These are phyloP conservation scores for Spea hammondii DNA, from an alignment of 2,797 vertebrate species.

Conservation along the genomic window DNA sequence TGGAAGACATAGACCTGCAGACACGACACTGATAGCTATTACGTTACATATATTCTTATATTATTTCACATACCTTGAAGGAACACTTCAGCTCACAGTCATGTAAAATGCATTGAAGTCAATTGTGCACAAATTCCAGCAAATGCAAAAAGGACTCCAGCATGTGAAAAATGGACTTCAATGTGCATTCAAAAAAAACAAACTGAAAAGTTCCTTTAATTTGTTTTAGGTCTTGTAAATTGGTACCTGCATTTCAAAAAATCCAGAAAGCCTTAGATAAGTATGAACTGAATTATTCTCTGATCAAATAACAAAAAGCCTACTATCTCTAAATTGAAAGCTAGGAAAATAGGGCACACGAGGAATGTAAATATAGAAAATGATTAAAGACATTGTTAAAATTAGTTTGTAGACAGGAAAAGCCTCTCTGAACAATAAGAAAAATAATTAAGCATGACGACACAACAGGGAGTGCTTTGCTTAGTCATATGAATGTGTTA, in stretches of 20 bases:
- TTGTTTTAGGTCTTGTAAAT: constrained; percentile 46
- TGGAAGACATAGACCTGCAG: too few relatives aligned
- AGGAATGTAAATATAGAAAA: constrained; percentile 46
- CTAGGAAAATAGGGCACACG: constrained; percentile 32
- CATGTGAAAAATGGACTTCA: too few relatives aligned
- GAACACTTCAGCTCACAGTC: too few relatives aligned
- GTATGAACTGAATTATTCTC: constrained; percentile 48
- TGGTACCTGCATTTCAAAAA: constrained; percentile 48
- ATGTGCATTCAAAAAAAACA: too few relatives aligned
- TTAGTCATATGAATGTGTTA: constrained; percentile 37
- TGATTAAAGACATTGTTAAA: constrained; percentile 48
- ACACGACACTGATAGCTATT: too few relatives aligned
- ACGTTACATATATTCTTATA: too few relatives aligned
- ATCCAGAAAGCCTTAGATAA: constrained; percentile 45
- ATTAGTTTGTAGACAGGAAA: constrained; percentile 27
- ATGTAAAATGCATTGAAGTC: too few relatives aligned
- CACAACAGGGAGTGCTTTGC: constrained; percentile 44
- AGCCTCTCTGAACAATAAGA: constrained; percentile 40
- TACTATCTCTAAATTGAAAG: constrained; percentile 51
- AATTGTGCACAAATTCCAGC: too few relatives aligned
- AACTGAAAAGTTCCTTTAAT: too few relatives aligned
- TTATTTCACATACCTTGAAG: too few relatives aligned
- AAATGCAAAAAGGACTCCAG: too few relatives aligned
- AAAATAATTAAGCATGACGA: constrained; percentile 48
- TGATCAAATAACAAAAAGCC: constrained; percentile 54